Base-by-base conservation (phyloP, 2,797 vertebrate species). In the Spondyliosoma cantharus region DNA sequence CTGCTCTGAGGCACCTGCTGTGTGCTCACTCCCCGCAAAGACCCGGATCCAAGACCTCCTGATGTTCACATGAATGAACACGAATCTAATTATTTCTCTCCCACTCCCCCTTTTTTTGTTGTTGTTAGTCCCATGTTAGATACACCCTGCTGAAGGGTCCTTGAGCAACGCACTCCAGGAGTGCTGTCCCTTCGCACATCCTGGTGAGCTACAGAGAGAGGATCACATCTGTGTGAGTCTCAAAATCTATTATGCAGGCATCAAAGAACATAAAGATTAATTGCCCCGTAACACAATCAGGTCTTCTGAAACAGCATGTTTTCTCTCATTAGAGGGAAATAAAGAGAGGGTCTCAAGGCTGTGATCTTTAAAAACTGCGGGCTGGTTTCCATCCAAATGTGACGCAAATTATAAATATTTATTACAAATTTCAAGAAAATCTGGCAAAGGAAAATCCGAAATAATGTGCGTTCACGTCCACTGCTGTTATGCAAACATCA, bases 1-100 rank as follows among this genome's bases (percentile, higher is more conserved):
- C 24, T 70, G 61, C 74, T 78, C 75, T n/a, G 22, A 72, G 78
- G 66, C 2, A 24, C 86, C 81, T 62, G 86, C 89, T 88, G 84
- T 32, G 80, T 20, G 37, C 62, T 62, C 74, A 27, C 76, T 59
- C 43, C 66, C 16, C 43, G 63, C 76, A 50, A 80, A 81, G 78
- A 68, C 52, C 63, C 71, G 60, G 62, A 85, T 73, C 62, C 78
- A 71, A 78, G 46, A 52, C 76, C 81, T 75, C 70, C 61, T 42
- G 27, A 42, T 42, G 53, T 72, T 45, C 74, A 57, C 65, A 67
- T 45, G 80, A 82, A 81, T 60, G 64, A 80, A 74, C 74, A 88
- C 22, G 52, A 81, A 60, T 52, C 50, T 37, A 29, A 76, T 74
- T 58, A n/a, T 2, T 54, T 52, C 43, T 43, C 12, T 63, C 15